phyloP scores from a whole-genome alignment of 2,888 invertebrate species.

The Papilio demoleus region DNA sequence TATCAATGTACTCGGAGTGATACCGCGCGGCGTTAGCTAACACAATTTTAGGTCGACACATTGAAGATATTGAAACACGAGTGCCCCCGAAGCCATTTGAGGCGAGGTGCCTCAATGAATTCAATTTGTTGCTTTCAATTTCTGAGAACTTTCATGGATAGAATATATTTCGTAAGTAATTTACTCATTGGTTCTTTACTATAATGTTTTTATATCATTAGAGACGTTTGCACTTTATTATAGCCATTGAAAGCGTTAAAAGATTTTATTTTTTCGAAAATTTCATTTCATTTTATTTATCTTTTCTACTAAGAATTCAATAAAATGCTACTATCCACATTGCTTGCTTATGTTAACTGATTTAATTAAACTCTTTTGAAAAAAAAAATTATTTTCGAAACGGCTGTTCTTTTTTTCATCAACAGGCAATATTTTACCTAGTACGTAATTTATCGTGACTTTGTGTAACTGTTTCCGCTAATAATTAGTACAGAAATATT shows the following conservation, averaged over 20 bases:
- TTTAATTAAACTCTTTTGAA: too few species aligned
- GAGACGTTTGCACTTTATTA: not conserved
- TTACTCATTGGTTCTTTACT: not conserved
- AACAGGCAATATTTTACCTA: not conserved
- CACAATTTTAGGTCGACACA: constrained; percentile 69
- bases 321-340: not conserved
- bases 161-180: constrained; percentile 17
- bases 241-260: not conserved
- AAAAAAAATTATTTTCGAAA: too few species aligned
- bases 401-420: not conserved
- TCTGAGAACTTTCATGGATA: constrained; percentile 24
- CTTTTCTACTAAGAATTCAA: not conserved
- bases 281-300: not conserved
- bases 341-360: not conserved
- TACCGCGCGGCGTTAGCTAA: constrained; percentile 55
- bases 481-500: constrained; percentile 8
- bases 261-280: not conserved
- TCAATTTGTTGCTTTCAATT: constrained; percentile 43
- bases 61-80: constrained; percentile 72
- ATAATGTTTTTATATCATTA: not conserved
- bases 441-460: not conserved
- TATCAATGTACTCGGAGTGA: constrained; percentile 46
- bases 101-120: constrained; percentile 47
- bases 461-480: constrained; percentile 25
- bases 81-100: constrained; percentile 60